Conservation (phyloP, 2,888 invertebrate species). For the Baronia brevicornis region DNA sequence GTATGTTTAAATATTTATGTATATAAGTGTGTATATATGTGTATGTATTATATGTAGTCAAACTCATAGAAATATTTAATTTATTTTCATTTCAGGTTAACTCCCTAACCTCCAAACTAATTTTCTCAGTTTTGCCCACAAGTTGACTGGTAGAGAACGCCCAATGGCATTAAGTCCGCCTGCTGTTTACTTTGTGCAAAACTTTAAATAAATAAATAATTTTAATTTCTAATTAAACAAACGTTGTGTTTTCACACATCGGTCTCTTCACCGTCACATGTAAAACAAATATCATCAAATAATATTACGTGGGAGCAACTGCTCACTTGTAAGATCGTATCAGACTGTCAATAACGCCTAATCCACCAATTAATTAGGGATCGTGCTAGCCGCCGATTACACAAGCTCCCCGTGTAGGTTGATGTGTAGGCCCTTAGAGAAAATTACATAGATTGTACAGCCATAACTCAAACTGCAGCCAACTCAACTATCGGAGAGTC, state of each 20-base stretch:
- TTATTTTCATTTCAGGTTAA: no score
- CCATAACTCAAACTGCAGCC: slow-evolving; percentile 14
- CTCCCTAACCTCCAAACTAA: no score
- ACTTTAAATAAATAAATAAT: no score
- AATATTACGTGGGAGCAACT: slow-evolving; percentile 10
- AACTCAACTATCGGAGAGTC: slow-evolving; percentile 16
- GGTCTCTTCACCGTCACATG: no score
- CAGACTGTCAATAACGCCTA: slow-evolving; percentile 9
- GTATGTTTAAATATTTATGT: slow-evolving; percentile 3
- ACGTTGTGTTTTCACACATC: no score
- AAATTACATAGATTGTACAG: slow-evolving; percentile 14
- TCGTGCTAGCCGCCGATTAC: slow-evolving; percentile 12
- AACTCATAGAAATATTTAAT: no score
- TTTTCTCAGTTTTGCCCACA: no score
- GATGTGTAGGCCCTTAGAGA: slow-evolving; percentile 4
- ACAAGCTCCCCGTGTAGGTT: slow-evolving; percentile 11
- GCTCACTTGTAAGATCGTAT: slow-evolving; percentile 7
- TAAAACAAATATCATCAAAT: no score
- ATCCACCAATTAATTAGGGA: slow-evolving; percentile 14
- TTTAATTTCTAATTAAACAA: no score
- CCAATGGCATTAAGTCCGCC: no score
- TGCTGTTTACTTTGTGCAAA: no score
- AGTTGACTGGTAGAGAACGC: no score
- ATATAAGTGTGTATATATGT: background rate
- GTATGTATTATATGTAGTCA: slow-evolving; percentile 1